Base-by-base conservation (phyloP, 2,888 invertebrate genomes). In the Tetragnatha montana region DNA sequence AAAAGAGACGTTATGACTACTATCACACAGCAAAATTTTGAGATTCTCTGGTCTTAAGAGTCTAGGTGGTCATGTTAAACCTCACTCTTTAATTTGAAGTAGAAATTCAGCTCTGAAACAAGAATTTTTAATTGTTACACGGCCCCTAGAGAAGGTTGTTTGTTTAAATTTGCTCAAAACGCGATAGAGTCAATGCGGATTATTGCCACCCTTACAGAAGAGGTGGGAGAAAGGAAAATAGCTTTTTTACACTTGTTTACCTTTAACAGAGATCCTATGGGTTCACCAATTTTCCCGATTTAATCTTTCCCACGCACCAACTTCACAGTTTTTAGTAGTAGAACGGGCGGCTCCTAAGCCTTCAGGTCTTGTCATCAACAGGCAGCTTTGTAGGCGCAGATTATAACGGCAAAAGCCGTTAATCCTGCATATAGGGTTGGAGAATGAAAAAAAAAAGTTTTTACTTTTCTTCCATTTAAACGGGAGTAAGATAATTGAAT, bases 141-240 rank as follows among this genome's bases (percentile, higher is more conserved):
- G 7, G 22, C 12, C 78, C 78, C 81, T 49, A 19, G 0, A 69
- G 19, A 71, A 73, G 49, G 14, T 17, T 81, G 73, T 75, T 75
- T 75, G 17, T 71, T 81, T 71, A 73, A 81, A 81, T 81, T 81
- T 73, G 19, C 81, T 51, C 71, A 21, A 21, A 22, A 73, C 73
- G 17, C 22, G 50, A 81, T 73, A 17, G 51, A 14, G 50, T 70
- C 21, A 49, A 71, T 50, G 50, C 19, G 51, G 73, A 73, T 81
- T 73, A 81, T 81, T 71, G 50, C 17, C 50, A 49, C 81, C 6
- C 22, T 49, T 7, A 19, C 3, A 60, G 21, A 12, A 50, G 8
- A 8, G 21, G 22, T 22, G 71, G 47, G 73, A 50, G n/a, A 8
- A 14, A 19, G 10, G 49, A 71, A 73, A 51, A 73, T 81, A 50